Evolutionary conservation across 2,113 vertebrate genomes (phyloP), one percentile per base, ranked within the genome.

Genomic region (Echinops telfairi): DNA sequence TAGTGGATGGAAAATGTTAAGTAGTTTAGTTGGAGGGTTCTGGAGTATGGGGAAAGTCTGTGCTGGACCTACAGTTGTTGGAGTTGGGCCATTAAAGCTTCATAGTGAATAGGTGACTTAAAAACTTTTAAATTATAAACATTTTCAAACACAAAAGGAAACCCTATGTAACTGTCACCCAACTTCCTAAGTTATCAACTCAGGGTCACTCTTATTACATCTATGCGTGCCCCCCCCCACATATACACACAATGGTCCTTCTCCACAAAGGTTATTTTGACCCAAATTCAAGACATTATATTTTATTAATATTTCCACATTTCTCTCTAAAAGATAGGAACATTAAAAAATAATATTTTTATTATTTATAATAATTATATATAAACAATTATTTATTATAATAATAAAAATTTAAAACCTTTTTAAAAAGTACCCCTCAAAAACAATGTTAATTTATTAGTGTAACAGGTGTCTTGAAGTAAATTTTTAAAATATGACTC

Each of bases 321-420:
- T 88, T 84, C 62, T 81, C 70, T 95, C 36, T 15, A 89, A 57
- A 93, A 88, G 33, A 83, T 73, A 77, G 11, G 77, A 57, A 40
- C 91, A 33, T 90, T 89, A 76, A 22, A 89, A 92, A 93, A 94
- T 78, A 6, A 47, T 10, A n/a, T n/a, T n/a, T 40, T 3, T 40
- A 4, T 40, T 40, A 40, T 40, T 40, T 40, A 40, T 40, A 40
- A 40, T 40, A 40, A 40, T 40, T 40, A 40, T 40, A 40, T 40
- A 40, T 40, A 40, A 40, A 40, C 40, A 40, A 40, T 40, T 40
- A 40, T 40, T 40, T 40, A 40, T 40, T 4, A 40, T 40, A 40
- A 40, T 40, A 40, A 40, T n/a, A 40, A 40, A 40, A 40, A 40
- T 40, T 40, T 4, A 40, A 40, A 7, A 40, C 40, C 3, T 40